phyloP scores from a whole-genome alignment of 2,888 invertebrate species.

The Ferdinandea cuprea region DNA sequence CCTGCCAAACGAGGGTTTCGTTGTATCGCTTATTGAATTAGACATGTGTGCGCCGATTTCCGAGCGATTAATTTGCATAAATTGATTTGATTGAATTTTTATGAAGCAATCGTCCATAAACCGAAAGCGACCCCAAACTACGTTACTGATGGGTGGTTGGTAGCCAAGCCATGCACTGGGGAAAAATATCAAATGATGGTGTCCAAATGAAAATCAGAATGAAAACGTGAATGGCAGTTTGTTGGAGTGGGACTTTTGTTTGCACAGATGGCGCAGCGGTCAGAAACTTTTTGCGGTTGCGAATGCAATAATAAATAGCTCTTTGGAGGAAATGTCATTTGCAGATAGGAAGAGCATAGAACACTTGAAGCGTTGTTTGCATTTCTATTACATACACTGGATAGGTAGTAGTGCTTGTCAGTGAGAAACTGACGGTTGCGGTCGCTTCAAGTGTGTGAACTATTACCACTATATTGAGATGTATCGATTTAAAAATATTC shows the following conservation, averaged over 20 bases:
- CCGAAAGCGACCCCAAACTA: slow-evolving; percentile 56
- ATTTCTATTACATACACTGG: not conserved
- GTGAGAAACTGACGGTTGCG: slow-evolving; percentile 9
- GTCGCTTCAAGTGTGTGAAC: slow-evolving; percentile 6
- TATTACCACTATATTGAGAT: slow-evolving; percentile 14
- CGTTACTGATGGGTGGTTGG: slow-evolving; percentile 35
- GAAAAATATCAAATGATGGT: slow-evolving; percentile 42
- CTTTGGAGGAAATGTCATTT: slow-evolving; percentile 44
- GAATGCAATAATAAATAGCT: slow-evolving; percentile 44
- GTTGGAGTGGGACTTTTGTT: slow-evolving; percentile 44
- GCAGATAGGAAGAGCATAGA: too few species aligned
- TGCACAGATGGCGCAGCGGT: slow-evolving; percentile 55
- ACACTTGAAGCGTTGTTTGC: slow-evolving; percentile 33
- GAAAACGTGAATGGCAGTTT: slow-evolving; percentile 10
- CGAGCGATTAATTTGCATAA: slow-evolving; percentile 83
- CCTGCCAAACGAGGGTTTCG: slow-evolving; percentile 63
- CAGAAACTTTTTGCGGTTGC: slow-evolving; percentile 19
- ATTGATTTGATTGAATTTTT: slow-evolving; percentile 83
- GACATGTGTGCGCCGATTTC: slow-evolving; percentile 74
- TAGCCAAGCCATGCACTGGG: slow-evolving; percentile 21
- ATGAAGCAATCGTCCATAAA: slow-evolving; percentile 77
- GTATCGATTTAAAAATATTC: not conserved
- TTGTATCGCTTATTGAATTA: slow-evolving; percentile 70
- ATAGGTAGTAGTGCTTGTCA: not conserved
- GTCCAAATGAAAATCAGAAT: slow-evolving; percentile 41